Conservation (phyloP, 2,888 invertebrate genomes). For the Bugula neritina region DNA sequence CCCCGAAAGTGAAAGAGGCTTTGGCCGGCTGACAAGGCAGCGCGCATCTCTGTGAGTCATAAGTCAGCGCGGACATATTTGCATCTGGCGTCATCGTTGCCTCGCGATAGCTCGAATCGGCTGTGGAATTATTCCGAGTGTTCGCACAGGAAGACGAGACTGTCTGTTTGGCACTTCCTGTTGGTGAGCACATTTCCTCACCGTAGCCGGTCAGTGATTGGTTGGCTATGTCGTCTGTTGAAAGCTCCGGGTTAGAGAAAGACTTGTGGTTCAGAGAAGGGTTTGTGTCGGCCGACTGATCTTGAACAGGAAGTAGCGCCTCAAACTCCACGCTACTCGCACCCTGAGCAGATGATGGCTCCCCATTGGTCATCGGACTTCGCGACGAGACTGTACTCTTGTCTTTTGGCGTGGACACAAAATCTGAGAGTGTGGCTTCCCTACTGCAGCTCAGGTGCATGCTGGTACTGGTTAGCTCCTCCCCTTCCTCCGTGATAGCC, state of each 20-base stretch:
- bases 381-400: background rate
- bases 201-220: constrained; percentile 5
- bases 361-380: background rate
- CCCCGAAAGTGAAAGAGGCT: constrained; percentile 18
- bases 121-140: background rate
- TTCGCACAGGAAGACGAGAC: background rate
- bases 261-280: background rate
- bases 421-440: background rate
- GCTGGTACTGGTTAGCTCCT: constrained; percentile 14
- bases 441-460: constrained; percentile 20
- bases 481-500: constrained; percentile 6
- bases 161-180: background rate
- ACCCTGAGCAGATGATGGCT: background rate
- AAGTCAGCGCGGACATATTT: background rate
- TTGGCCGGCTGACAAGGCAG: constrained; percentile 14
- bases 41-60: constrained; percentile 18
- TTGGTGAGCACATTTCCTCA: constrained; percentile 16
- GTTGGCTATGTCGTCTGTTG: background rate
- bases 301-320: background rate
- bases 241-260: constrained; percentile 16
- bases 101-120: background rate
- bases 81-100: background rate
- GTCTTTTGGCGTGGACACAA: constrained; percentile 7
- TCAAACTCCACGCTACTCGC: background rate
- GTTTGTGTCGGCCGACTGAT: background rate